Base-by-base conservation (phyloP, 2,113 vertebrate species). In the Pelecanus crispus region DNA sequence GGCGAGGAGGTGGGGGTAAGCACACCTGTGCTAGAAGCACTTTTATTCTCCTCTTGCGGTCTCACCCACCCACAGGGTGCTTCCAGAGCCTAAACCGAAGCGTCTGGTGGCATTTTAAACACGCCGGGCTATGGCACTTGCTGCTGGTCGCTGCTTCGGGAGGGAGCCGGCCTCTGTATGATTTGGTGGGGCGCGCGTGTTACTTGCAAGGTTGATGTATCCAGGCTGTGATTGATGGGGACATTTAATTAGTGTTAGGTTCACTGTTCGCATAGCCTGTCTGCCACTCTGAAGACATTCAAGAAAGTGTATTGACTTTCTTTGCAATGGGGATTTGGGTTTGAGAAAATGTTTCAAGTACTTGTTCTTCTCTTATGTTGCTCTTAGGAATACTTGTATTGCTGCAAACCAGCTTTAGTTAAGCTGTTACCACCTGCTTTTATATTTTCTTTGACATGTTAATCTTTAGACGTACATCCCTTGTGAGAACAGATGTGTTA, bases 391-490 rank as follows among this genome's bases (percentile, higher is more conserved):
- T 97, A 97, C 77, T 40, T 95, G 96, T 86, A 50, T 94, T 89
- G 29, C 92, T 81, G 95, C 94, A 96, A 97, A 97, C 97, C 67
- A 73, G 96, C 97, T 88, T 97, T 97, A 92, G 96, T 97, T 96
- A 97, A 97, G 97, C 97, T 97, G 97, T 97, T 98, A 97, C 97
- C 97, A 95, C 97, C 97, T 97, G 97, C 95, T 97, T 97, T 97
- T 98, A 96, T 98, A 95, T 98, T 97, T 97, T 94, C 92, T 96
- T 97, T 98, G 98, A 98, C 98, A 97, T 95, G 96, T 98, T 97
- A 96, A 97, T 98, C 97, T 97, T 95, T 96, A 95, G 96, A 68
- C 92, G 56, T 83, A 29, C 83, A 96, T 98, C 98, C 97, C 98
- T 94, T 97, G 97, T 96, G 97, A 97, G 97, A 96, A 96, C 97